A percentile compares a stretch with the other conserved stretches of the same genome.
Evolutionary conservation across 2,888 invertebrate genomes (phyloP).

Genomic region (Amphiduros pacificus): DNA sequence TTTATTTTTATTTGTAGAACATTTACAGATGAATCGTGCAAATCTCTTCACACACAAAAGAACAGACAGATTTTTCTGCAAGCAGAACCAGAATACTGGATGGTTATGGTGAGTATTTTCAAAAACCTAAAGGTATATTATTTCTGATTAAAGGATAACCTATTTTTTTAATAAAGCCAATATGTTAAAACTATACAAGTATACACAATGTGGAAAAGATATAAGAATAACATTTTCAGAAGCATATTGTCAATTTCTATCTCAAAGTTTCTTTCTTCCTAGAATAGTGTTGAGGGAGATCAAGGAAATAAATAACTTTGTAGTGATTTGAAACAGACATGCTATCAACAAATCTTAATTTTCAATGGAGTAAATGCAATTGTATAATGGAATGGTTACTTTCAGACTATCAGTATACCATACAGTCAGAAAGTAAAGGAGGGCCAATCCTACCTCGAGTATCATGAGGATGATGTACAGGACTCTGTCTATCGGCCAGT

Average conservation of each 20-base stretch:
- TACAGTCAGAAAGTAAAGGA: constrained; percentile 70
- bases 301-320: too few species aligned
- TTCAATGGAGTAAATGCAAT: neutral
- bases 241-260: too few species aligned
- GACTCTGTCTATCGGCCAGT: constrained; percentile 74
- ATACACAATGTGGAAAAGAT: too few species aligned
- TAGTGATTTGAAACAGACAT: too few species aligned
- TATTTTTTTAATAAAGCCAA: neutral
- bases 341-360: neutral
- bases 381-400: neutral
- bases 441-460: constrained; percentile 72
- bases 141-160: neutral
- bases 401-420: constrained; percentile 70
- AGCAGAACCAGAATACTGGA: constrained; percentile 86
- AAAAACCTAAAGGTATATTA: neutral
- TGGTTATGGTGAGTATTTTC: constrained; percentile 74
- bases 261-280: too few species aligned
- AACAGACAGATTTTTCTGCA: constrained; percentile 84
- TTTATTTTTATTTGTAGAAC: constrained; percentile 66
- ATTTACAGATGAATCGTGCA: constrained; percentile 78
- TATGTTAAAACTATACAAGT: too few species aligned
- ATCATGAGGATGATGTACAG: constrained; percentile 79
- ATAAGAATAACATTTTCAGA: too few species aligned
- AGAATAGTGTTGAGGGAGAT: too few species aligned
- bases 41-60: constrained; percentile 86